Conservation (phyloP, 1,140 invertebrate genomes). For the Anoplolepis gracilipes region DNA sequence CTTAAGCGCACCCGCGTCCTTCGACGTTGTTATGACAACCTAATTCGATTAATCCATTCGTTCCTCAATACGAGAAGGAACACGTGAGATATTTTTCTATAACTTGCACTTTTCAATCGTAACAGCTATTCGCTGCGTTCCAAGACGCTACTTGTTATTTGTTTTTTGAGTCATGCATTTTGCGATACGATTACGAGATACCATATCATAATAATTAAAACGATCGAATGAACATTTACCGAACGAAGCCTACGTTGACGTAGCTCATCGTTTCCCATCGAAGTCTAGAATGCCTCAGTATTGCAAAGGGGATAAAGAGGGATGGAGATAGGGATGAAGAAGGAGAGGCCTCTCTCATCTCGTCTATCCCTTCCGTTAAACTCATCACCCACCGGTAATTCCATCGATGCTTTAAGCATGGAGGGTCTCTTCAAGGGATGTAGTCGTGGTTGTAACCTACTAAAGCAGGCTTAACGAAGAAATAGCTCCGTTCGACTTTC, state of each 20-base stretch:
- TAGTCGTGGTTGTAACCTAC: conserved; percentile 65
- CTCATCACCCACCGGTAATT: conserved; percentile 82
- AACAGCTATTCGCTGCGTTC: background rate
- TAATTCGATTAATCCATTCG: conserved; percentile 21
- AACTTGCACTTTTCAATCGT: background rate
- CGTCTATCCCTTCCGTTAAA: conserved; percentile 80
- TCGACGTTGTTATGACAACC: background rate
- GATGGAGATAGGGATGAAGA: conserved; percentile 33
- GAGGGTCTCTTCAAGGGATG: conserved; percentile 75
- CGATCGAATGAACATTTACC: conserved; percentile 72
- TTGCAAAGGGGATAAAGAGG: conserved; percentile 50
- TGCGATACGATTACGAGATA: conserved; percentile 26
- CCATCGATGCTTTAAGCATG: conserved; percentile 81
- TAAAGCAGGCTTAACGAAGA: conserved; percentile 55
- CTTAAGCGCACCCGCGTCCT: conserved; percentile 50
- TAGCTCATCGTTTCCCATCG: conserved; percentile 42
- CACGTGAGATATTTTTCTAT: background rate
- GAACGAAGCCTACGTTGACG: conserved; percentile 40
- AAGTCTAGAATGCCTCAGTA: conserved; percentile 34
- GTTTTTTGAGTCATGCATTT: background rate
- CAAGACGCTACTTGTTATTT: too few species aligned
- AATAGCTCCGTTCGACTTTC: conserved; percentile 40
- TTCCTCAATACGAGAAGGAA: background rate
- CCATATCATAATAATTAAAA: conserved; percentile 76
- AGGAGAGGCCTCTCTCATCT: conserved; percentile 72